Evolutionary conservation across 35 echinoderm and acorn worm species (phyloP).

Genomic region (Heliocidaris erythrogramma): DNA sequence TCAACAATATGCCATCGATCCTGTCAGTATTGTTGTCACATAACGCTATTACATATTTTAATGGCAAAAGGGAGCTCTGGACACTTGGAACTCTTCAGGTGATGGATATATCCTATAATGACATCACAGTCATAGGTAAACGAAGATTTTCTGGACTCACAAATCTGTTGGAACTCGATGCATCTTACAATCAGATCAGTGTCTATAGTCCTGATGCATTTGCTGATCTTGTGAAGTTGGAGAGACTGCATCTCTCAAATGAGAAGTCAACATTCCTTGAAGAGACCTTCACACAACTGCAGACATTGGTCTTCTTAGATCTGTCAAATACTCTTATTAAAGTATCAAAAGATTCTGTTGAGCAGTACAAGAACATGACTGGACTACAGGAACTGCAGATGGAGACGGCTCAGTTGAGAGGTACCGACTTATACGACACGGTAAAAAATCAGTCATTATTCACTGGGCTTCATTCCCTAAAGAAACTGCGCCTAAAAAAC

Average conservation of each 20-base stretch:
- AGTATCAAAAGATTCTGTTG: background rate
- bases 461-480: background rate
- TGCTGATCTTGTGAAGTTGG: background rate
- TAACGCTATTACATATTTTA: background rate
- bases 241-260: background rate
- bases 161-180: background rate
- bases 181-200: background rate
- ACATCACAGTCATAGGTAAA: background rate
- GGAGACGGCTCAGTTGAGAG: background rate
- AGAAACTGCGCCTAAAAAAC: background rate
- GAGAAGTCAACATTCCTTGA: background rate
- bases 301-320: background rate
- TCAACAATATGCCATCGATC: background rate
- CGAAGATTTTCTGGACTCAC: background rate
- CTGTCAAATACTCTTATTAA: background rate
- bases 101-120: background rate
- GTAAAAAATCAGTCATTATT: background rate
- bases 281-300: background rate
- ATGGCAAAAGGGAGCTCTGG: background rate
- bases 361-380: background rate
- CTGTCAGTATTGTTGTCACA: background rate
- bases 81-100: background rate
- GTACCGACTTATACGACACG: background rate
- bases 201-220: background rate
- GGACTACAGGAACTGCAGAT: background rate